phyloP scores from a whole-genome alignment of 2,113 vertebrate species.

The Chloebia gouldiae region DNA sequence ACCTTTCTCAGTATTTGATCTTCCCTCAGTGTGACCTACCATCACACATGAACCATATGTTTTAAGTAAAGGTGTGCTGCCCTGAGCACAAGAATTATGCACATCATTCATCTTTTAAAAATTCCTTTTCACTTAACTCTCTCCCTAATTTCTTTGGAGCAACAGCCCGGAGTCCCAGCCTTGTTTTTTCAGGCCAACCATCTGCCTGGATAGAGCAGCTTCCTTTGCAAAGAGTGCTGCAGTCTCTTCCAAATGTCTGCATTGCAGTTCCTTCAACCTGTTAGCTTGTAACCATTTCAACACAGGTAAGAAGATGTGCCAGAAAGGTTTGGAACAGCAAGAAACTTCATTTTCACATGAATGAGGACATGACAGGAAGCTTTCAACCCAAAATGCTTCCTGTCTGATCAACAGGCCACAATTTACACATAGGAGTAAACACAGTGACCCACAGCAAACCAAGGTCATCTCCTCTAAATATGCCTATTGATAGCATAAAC shows the following conservation, averaged over 20 bases:
- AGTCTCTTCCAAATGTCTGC: background rate
- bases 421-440: conserved; percentile 27
- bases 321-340: background rate
- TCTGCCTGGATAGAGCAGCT: background rate
- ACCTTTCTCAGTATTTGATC: background rate
- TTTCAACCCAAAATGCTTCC: conserved; percentile 26
- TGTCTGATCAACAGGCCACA: conserved; percentile 14
- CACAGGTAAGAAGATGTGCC: background rate
- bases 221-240: background rate
- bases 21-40: background rate
- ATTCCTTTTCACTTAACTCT: background rate
- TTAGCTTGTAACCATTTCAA: background rate
- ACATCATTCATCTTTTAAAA: background rate
- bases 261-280: background rate
- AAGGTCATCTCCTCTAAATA: background rate
- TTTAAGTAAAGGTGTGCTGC: background rate
- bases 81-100: background rate
- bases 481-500: background rate
- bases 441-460: background rate
- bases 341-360: conserved; percentile 37
- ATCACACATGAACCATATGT: background rate
- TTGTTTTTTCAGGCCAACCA: background rate
- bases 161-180: background rate
- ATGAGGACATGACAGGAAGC: conserved; percentile 17
- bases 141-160: background rate